Evolutionary conservation across 2,113 vertebrate genomes (phyloP).

Genomic region (Mustela nigripes): DNA sequence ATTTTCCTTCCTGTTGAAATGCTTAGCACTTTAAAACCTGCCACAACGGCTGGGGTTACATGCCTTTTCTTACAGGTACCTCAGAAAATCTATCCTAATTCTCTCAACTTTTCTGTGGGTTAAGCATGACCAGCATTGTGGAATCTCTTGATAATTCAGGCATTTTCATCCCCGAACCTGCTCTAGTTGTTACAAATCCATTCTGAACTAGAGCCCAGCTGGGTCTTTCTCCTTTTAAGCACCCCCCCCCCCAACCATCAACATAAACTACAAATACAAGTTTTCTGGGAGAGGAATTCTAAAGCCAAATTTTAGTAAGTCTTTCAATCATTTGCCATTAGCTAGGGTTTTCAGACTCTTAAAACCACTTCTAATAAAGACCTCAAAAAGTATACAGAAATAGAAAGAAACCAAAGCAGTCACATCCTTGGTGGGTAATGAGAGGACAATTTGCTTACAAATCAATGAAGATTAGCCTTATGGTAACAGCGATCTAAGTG

Average conservation of each 20-base stretch:
- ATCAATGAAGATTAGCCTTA: neutral
- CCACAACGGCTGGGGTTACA: neutral
- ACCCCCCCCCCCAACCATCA: neutral
- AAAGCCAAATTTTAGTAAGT: conserved; percentile 42
- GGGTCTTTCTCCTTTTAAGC: neutral
- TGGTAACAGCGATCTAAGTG: neutral
- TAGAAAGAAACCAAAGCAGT: conserved; percentile 23
- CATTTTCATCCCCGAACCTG: neutral
- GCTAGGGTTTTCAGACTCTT: conserved; percentile 26
- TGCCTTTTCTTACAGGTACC: neutral
- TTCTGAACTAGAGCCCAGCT: neutral
- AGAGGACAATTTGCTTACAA: neutral
- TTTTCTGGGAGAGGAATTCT: conserved; percentile 12
- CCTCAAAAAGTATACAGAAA: neutral
- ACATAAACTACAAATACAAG: neutral
- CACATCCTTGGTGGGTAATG: neutral
- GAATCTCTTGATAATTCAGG: neutral
- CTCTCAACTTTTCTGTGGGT: neutral
- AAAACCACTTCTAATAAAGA: neutral
- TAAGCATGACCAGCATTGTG: neutral
- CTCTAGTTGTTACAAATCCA: neutral
- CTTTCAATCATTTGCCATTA: conserved; percentile 4
- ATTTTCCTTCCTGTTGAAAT: conserved; percentile 42
- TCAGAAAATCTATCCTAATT: neutral
- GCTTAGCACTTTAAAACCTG: neutral